phyloP scores from a whole-genome alignment of 2,797 vertebrate genomes.

The Crenichthys baileyi region DNA sequence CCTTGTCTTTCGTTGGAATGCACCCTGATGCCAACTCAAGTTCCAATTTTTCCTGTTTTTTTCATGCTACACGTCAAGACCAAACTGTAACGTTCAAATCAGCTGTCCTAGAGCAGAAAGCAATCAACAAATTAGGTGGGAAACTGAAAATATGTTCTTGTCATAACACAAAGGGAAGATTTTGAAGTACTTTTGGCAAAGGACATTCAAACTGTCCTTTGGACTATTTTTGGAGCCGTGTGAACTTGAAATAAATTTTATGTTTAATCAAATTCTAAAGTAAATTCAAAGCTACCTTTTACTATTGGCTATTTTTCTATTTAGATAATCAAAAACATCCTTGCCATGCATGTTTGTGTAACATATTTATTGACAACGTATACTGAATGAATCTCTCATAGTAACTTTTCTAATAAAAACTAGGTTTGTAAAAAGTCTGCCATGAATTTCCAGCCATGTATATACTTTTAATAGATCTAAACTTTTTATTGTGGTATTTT shows the following conservation, averaged over 20 bases:
- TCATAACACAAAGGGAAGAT: slow-evolving; percentile 8
- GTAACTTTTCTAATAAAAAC: neutral
- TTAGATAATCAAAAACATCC: neutral
- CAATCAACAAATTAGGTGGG: slow-evolving; percentile 29
- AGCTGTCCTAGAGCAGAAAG: slow-evolving; percentile 18
- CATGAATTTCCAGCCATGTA: neutral
- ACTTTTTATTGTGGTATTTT: neutral
- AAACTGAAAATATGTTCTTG: slow-evolving; percentile 27
- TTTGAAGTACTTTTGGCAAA: neutral
- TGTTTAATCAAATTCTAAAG: neutral
- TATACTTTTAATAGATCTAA: neutral
- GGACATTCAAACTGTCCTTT: slow-evolving; percentile 9
- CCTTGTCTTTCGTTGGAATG: slow-evolving; percentile 62
- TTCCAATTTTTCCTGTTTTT: slow-evolving; percentile 9
- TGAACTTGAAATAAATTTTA: neutral
- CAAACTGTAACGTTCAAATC: slow-evolving; percentile 24
- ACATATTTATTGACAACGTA: neutral
- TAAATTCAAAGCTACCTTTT: neutral
- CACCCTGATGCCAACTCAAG: slow-evolving; percentile 56
- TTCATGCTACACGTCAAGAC: slow-evolving; percentile 28
- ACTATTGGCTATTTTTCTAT: no score
- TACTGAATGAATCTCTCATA: neutral
- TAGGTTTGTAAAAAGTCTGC: neutral
- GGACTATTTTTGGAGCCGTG: neutral
- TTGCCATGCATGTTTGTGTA: neutral